Base-by-base conservation (phyloP, 2,113 vertebrate species). In the Centropus unirufus region DNA sequence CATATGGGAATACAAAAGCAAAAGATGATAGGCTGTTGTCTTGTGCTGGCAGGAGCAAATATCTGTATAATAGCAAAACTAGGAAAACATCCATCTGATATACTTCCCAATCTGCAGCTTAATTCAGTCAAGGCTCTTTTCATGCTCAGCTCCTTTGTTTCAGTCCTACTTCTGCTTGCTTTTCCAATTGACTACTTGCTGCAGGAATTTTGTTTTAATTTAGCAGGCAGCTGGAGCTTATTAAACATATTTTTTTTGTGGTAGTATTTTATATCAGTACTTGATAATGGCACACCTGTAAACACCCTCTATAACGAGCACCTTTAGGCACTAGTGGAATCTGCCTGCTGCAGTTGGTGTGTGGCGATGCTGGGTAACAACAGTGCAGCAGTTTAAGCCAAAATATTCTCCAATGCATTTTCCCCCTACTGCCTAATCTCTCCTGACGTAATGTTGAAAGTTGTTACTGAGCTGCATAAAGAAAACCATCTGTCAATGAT, bases 401-500 rank as follows among this genome's bases (percentile, higher is more conserved):
- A 67, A 69, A 57, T 51, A 93, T 94, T 83, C 66, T 83, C 89
- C 69, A 58, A 21, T 14, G 61, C 4, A 7, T 84, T 93, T 89
- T 69, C 6, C 21, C 39, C 27, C 46, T 15, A 52, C 64, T 73
- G 80, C 89, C 75, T 96, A 96, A 95, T 96, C 80, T 95, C 59
- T 84, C 77, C 55, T 96, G 93, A 95, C 80, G 80, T 58, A 62
- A 95, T 51, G 92, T 63, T 96, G 95, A 94, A 97, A 97, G 95
- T 93, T 96, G 84, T 96, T 95, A 96, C 95, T 96, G 85, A 91
- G 89, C 74, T 83, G 69, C 89, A 89, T 92, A 84, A 95, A 91
- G 93, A 89, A 95, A 94, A 90, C 90, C 89, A 96, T 94, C 93
- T 95, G 94, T 94, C 92, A 95, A 73, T 90, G 96, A 93, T 94